Conservation (phyloP, 1,140 invertebrate genomes). For the Pararge aegeria region DNA sequence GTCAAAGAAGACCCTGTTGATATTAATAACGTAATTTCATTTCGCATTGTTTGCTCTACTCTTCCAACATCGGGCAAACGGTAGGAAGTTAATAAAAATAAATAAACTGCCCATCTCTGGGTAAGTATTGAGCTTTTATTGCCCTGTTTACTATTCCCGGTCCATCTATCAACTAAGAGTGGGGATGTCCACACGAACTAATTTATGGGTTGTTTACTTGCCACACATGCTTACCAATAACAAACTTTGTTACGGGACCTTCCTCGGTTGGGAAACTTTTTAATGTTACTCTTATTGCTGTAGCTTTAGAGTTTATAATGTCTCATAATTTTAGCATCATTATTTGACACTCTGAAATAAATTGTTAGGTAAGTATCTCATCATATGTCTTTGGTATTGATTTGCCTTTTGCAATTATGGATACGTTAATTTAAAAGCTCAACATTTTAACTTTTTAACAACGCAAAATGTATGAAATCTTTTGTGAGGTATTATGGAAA, state of each 20-base stretch:
- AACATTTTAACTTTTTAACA: background rate
- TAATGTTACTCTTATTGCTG: background rate
- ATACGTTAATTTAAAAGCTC: background rate
- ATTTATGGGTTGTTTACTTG: slow-evolving; percentile 33
- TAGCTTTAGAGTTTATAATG: background rate
- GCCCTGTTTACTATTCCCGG: slow-evolving; percentile 30
- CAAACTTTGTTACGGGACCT: slow-evolving; percentile 10
- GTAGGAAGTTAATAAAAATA: slow-evolving; percentile 23
- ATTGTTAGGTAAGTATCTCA: background rate
- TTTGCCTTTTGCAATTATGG: background rate
- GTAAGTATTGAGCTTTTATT: slow-evolving; percentile 33
- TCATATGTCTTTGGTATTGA: background rate
- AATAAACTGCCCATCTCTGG: slow-evolving; percentile 18
- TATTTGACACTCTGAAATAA: background rate
- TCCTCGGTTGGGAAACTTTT: background rate
- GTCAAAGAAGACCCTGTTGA: slow-evolving; percentile 1
- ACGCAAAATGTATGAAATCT: background rate
- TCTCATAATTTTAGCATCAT: background rate
- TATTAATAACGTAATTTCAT: slow-evolving; percentile 21
- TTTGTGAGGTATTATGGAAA: too few species aligned
- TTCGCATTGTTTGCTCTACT: slow-evolving; percentile 20
- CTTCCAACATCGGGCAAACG: slow-evolving; percentile 8
- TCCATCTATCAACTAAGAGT: slow-evolving; percentile 29
- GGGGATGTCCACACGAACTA: slow-evolving; percentile 27
- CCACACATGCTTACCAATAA: slow-evolving; percentile 23